Base-by-base conservation (phyloP, 1,140 invertebrate species). In the Halyomorpha halys region DNA sequence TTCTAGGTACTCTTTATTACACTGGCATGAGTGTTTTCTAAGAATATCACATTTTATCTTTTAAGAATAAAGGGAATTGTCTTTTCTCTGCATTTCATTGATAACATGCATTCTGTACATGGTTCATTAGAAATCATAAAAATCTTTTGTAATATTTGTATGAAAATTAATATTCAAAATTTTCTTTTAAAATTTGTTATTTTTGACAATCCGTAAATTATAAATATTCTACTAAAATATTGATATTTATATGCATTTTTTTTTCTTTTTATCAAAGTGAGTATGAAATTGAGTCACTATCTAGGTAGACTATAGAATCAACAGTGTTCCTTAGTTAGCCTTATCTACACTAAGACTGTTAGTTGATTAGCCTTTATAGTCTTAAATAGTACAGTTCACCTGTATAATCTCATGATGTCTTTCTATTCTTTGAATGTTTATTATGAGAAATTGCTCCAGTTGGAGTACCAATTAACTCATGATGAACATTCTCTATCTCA, bases 331-430 rank as follows among this genome's bases (percentile, higher is more conserved):
- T 45, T 65, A 65, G 64, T 51, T 65, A 65, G 64, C 64, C 64
- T 65, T 65, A 65, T 61, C 39, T 59, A 61, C 60, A 65, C 64
- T 62, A 65, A 65, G 64, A 65, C 64, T 65, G 64, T 65, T 65
- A 65, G 64, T 53, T 19, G n/a, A 3, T 63, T 60, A 65, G 44
- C 47, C 59, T 16, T 59, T 64, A 54, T 27, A 60, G n/a, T 34
- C 27, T 64, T 54, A 34, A 16, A 61, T 39, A 61, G 60, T 53
- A 64, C 53, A 64, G 56, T 59, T 44, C 15, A 47, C 18, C 63
- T 64, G 44, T 49, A 65, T 60, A 61, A 23, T 65, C 64, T 65
- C 64, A 62, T 65, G 21, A 65, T 53, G 64, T 65, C 64, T 65
- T 65, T 65, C 64, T 65, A 59, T 62, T 39, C 19, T 34, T 27